Evolutionary conservation across 2,797 vertebrate species (phyloP).

Genomic region (Falco naumanni): DNA sequence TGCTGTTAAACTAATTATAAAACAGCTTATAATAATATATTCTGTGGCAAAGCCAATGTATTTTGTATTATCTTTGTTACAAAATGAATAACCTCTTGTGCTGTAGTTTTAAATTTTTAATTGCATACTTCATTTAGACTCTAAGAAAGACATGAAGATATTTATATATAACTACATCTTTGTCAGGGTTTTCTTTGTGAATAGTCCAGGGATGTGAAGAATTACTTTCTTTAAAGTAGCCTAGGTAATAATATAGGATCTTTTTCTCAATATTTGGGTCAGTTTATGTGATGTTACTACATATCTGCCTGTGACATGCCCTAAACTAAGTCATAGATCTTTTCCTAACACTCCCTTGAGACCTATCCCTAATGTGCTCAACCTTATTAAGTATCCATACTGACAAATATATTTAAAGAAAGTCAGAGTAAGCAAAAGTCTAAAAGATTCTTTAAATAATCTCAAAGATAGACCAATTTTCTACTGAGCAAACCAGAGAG

Average conservation of each 20-base stretch:
- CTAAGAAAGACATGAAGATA: background rate
- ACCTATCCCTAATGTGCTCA: background rate
- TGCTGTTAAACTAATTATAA: conserved; percentile 43
- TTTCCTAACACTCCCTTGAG: background rate
- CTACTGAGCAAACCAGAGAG: background rate
- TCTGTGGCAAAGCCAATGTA: conserved; percentile 14
- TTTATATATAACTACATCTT: background rate
- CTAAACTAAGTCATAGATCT: background rate
- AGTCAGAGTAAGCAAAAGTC: background rate
- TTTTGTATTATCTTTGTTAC: conserved; percentile 6
- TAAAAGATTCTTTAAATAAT: background rate
- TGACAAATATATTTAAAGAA: background rate
- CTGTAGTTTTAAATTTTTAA: conserved; percentile 37
- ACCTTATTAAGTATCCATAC: background rate
- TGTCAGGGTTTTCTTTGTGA: background rate
- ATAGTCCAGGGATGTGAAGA: background rate
- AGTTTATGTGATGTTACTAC: background rate
- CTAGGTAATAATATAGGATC: background rate
- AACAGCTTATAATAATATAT: conserved; percentile 53
- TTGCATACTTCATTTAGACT: background rate
- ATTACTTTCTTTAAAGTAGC: background rate
- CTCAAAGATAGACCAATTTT: background rate
- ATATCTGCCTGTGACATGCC: background rate
- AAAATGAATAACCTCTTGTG: conserved; percentile 7
- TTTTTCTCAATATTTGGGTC: background rate